Evolutionary conservation across 1,140 invertebrate genomes (phyloP).

Genomic region (Ceratitis capitata): DNA sequence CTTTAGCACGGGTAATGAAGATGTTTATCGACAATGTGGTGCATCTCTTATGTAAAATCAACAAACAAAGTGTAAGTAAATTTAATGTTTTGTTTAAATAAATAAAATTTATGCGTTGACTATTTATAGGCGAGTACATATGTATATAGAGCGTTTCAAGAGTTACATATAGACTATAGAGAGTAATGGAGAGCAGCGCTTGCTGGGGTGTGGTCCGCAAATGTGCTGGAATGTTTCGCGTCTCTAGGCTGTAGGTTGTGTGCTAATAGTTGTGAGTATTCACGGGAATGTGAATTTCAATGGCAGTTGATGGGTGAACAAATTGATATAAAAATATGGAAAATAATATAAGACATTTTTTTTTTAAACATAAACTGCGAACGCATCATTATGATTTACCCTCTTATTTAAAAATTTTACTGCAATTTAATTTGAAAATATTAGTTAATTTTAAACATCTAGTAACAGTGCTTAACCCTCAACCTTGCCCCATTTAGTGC

Average conservation of each 20-base stretch:
- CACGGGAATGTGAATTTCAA: neutral
- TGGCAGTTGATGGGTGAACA: too few species aligned
- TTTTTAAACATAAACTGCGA: too few species aligned
- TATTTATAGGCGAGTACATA: neutral
- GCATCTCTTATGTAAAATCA: neutral
- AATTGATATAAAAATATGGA: too few species aligned
- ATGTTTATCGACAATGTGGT: constrained; percentile 8
- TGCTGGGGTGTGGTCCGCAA: neutral
- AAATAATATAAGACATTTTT: too few species aligned
- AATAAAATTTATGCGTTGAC: constrained; percentile 17
- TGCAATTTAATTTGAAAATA: too few species aligned
- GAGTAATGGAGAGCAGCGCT: neutral
- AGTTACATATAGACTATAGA: too few species aligned
- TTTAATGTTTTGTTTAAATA: constrained; percentile 25
- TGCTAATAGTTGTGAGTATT: neutral
- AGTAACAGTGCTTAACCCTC: too few species aligned
- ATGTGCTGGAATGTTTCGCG: neutral
- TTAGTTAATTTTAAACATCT: too few species aligned
- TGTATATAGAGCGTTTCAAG: neutral
- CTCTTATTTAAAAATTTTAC: too few species aligned
- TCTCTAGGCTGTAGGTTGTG: neutral
- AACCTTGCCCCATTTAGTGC: too few species aligned
- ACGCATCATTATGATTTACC: too few species aligned
- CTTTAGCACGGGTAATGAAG: neutral
- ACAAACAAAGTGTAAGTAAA: constrained; percentile 12